These are phyloP conservation scores for Bombycilla garrulus DNA, from an alignment of 2,113 vertebrate genomes.

Conservation along the genomic window DNA sequence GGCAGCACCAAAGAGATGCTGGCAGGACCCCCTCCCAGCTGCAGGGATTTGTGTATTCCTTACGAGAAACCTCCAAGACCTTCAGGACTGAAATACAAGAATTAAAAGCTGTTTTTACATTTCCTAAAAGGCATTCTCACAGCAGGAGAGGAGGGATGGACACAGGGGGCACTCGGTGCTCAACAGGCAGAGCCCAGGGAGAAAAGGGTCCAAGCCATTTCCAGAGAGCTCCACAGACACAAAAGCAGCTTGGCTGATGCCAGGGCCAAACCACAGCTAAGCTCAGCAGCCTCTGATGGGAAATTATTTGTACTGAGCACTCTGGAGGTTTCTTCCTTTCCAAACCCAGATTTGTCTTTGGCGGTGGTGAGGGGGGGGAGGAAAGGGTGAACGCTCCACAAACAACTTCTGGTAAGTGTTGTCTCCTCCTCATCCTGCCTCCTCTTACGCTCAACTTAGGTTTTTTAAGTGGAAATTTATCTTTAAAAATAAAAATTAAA, in stretches of 20 bases:
- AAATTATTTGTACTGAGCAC: background rate
- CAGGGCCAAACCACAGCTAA: slow-evolving; percentile 50
- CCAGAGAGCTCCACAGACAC: background rate
- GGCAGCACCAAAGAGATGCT: fast-evolving
- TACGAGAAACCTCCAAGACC: background rate
- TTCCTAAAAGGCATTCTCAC: background rate
- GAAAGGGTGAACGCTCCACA: slow-evolving; percentile 23
- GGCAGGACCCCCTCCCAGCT: background rate
- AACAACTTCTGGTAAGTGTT: slow-evolving; percentile 20
- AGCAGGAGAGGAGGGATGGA: background rate
- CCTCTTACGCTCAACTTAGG: background rate
- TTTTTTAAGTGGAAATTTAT: background rate
- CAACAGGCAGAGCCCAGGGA: background rate
- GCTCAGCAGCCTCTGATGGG: slow-evolving; percentile 20
- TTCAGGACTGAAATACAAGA: background rate
- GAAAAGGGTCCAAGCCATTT: background rate
- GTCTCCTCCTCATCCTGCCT: slow-evolving; percentile 33
- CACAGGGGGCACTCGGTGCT: background rate
- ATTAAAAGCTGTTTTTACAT: background rate
- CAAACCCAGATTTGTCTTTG: background rate
- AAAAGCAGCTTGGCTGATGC: background rate
- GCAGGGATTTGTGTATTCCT: background rate
- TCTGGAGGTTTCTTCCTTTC: slow-evolving; percentile 34
- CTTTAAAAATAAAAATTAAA: background rate
- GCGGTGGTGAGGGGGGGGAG: background rate